Conservation (phyloP, 2,113 vertebrate genomes). For the Caretta caretta region DNA sequence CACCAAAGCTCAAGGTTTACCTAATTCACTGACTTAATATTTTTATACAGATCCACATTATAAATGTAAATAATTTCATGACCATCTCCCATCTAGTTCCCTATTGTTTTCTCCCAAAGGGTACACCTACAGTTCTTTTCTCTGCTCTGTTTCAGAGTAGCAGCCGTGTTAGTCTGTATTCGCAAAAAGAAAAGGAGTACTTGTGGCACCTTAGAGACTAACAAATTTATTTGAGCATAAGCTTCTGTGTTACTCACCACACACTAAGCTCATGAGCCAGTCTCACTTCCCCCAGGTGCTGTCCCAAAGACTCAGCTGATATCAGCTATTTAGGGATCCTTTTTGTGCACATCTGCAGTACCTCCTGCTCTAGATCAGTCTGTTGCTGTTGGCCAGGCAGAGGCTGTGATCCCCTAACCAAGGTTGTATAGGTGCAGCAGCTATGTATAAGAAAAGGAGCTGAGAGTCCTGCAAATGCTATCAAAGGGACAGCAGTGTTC, state of each 20-base stretch:
- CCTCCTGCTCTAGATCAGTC: background rate
- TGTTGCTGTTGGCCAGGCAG: background rate
- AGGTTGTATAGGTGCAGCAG: background rate
- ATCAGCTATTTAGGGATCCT: background rate
- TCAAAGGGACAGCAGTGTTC: background rate
- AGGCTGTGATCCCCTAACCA: background rate
- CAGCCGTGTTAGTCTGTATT: no score
- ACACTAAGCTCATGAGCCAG: fast-evolving
- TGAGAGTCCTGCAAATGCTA: background rate
- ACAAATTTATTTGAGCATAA: no score
- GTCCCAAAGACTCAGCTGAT: background rate
- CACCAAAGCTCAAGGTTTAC: background rate
- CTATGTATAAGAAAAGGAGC: background rate
- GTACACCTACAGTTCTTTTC: background rate
- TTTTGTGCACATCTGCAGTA: fast-evolving
- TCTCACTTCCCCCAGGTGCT: background rate
- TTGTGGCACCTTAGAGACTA: no score
- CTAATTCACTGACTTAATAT: background rate
- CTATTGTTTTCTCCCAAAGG: background rate
- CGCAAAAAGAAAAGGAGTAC: no score
- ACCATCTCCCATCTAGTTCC: background rate
- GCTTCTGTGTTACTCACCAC: background rate
- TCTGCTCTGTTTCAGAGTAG: background rate
- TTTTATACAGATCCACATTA: background rate
- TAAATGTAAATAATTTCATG: background rate